These are phyloP conservation scores for Ypsolopha scabrella DNA, from an alignment of 2,888 invertebrate species.

Conservation along the genomic window DNA sequence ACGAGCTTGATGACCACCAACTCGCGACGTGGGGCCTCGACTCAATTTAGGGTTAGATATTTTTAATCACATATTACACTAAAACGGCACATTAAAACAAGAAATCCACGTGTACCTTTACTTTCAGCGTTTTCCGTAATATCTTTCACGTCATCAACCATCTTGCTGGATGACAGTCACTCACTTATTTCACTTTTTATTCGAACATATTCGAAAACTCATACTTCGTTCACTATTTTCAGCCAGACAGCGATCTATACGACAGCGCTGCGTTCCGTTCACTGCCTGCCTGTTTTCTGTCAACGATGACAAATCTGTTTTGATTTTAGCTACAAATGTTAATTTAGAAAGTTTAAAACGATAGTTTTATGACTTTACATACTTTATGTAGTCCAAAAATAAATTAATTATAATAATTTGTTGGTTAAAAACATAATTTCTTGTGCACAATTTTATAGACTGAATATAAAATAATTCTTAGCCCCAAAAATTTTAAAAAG, in stretches of 20 bases:
- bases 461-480: too few species aligned
- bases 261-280: constrained; percentile 67
- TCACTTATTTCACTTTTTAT: constrained; percentile 64
- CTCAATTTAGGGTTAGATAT: constrained; percentile 65
- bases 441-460: too few species aligned
- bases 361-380: too few species aligned
- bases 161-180: constrained; percentile 68
- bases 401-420: too few species aligned
- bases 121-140: constrained; percentile 66
- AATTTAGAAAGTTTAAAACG: too few species aligned
- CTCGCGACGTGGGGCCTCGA: constrained; percentile 68
- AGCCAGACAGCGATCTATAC: constrained; percentile 67
- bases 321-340: too few species aligned
- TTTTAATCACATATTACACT: constrained; percentile 60
- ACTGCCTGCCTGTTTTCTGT: constrained; percentile 15
- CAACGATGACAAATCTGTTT: background rate
- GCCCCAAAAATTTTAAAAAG: too few species aligned
- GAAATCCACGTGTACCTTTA: constrained; percentile 64
- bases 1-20: constrained; percentile 41
- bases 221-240: constrained; percentile 69
- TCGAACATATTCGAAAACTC: constrained; percentile 69
- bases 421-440: too few species aligned
- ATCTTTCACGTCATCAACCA: constrained; percentile 69
- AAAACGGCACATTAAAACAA: constrained; percentile 54
- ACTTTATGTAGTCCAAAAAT: too few species aligned